These are phyloP conservation scores for Crotalus viridis DNA, from an alignment of 2,113 vertebrate species.

Conservation along the genomic window DNA sequence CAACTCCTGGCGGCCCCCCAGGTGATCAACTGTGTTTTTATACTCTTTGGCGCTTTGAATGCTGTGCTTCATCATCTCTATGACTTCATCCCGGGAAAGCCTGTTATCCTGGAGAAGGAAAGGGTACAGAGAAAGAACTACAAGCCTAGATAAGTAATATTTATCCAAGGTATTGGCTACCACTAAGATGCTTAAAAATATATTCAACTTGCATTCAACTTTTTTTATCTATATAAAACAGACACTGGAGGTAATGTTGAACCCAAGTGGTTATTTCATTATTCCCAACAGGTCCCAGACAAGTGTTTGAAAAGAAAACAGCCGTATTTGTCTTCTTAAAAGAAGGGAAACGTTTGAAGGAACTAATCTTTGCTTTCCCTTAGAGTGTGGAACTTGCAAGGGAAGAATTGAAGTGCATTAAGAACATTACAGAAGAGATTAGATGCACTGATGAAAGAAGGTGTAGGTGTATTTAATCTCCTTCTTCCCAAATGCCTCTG, in stretches of 20 bases:
- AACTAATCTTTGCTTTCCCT: not conserved
- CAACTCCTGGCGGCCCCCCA: not conserved
- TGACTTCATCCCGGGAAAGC: slow-evolving; percentile 2
- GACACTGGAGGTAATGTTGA: not conserved
- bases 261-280: not conserved
- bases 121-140: not conserved
- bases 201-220: not conserved
- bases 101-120: slow-evolving; percentile 21
- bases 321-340: not conserved
- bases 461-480: not conserved
- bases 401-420: not conserved
- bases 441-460: not conserved
- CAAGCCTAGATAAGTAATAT: not conserved
- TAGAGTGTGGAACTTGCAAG: not conserved
- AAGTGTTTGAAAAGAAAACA: not conserved
- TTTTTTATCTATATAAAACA: not conserved
- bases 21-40: not conserved
- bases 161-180: not conserved
- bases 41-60: slow-evolving; percentile 2
- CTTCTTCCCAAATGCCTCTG: not conserved
- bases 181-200: not conserved
- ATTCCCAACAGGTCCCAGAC: not conserved
- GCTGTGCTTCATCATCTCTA: not conserved
- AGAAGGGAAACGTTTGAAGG: too few species aligned
- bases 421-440: not conserved